Percentiles rank a stretch among this genome's conserved stretches.
Conservation (phyloP, 2,888 invertebrate genomes). For the Zaprionus bogoriensis region DNA sequence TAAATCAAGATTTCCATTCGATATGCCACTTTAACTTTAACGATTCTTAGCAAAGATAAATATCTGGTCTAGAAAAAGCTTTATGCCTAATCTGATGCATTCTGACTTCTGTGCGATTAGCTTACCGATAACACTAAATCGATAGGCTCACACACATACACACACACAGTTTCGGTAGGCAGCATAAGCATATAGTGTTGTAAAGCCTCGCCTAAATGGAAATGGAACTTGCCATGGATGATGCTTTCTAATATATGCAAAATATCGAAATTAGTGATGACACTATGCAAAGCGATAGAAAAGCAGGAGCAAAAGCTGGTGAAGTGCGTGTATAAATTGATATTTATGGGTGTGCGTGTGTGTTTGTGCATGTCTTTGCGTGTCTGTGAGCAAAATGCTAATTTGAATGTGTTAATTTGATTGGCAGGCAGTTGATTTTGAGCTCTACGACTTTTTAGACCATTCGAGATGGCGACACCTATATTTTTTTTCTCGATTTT, state of each 20-base stretch:
- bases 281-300: background rate
- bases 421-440: constrained; percentile 59
- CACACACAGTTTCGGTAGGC: background rate
- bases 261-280: background rate
- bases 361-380: constrained; percentile 12
- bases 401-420: constrained; percentile 75
- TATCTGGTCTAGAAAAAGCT: no score
- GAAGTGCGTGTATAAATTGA: background rate
- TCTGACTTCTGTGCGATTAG: no score
- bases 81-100: no score
- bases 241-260: constrained; percentile 1
- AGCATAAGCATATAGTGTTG: no score
- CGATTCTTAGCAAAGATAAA: no score
- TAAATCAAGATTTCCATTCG: no score
- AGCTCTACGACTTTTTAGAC: constrained; percentile 27
- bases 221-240: background rate
- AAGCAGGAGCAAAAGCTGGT: background rate
- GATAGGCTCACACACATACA: background rate
- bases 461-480: constrained; percentile 31
- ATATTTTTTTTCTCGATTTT: constrained; percentile 20
- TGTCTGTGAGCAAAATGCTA: constrained; percentile 53
- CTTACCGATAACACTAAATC: no score
- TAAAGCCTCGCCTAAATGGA: background rate
- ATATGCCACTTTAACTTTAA: no score
- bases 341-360: background rate